Percentiles rank a stretch among this genome's conserved stretches.
These are phyloP conservation scores for Orthonevra nobilis DNA, from an alignment of 2,888 invertebrate species.

Conservation along the genomic window DNA sequence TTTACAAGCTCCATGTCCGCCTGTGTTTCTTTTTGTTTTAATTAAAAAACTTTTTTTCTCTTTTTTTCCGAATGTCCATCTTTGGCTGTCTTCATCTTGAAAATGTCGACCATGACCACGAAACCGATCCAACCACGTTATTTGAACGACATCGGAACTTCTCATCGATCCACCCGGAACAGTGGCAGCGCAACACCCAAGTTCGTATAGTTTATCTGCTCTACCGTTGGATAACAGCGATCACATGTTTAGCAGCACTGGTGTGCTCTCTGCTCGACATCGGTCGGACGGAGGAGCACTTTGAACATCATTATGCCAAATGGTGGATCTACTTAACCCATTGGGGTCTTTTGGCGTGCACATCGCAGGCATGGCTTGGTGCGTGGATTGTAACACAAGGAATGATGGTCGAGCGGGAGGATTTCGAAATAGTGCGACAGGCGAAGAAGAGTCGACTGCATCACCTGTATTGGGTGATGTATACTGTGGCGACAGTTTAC, in stretches of 20 bases:
- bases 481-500: slow-evolving; percentile 80
- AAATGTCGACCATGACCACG: slow-evolving; percentile 40
- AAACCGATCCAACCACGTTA: slow-evolving; percentile 22
- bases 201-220: slow-evolving; percentile 80
- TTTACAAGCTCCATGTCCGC: background rate
- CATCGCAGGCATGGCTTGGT: slow-evolving; percentile 79
- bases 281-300: slow-evolving; percentile 80
- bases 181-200: slow-evolving; percentile 80
- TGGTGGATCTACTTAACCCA: slow-evolving; percentile 81
- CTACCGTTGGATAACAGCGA: slow-evolving; percentile 80
- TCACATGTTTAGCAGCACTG: slow-evolving; percentile 79
- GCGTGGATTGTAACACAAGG: slow-evolving; percentile 81
- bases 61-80: slow-evolving; percentile 38
- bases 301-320: slow-evolving; percentile 80
- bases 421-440: slow-evolving; percentile 79
- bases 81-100: slow-evolving; percentile 8
- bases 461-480: slow-evolving; percentile 79
- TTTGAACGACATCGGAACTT: background rate
- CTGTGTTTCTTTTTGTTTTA: too few relatives aligned
- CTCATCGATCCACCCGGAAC: slow-evolving; percentile 9
- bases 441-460: slow-evolving; percentile 79
- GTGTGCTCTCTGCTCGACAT: slow-evolving; percentile 80
- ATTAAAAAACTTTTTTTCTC: slow-evolving; percentile 41
- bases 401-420: slow-evolving; percentile 81
- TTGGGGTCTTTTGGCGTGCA: slow-evolving; percentile 79